These are phyloP conservation scores for Nannobrachium achirus DNA, from an alignment of 2,113 vertebrate species.

Conservation along the genomic window DNA sequence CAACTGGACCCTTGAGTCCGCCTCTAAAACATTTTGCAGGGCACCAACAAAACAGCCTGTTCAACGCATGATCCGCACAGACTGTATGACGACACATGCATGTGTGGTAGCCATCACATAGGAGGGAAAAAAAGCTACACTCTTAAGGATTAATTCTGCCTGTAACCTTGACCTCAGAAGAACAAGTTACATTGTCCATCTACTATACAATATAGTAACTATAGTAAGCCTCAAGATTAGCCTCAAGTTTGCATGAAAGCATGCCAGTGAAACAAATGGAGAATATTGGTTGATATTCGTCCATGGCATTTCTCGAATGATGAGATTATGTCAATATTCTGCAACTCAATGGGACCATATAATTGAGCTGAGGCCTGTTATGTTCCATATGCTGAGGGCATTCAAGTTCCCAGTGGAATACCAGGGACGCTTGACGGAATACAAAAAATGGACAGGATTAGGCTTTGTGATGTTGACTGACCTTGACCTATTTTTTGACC, in stretches of 20 bases:
- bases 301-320: conserved; percentile 73
- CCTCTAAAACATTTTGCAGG: conserved; percentile 11
- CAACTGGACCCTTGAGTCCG: background rate
- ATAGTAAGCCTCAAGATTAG: conserved; percentile 36
- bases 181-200: conserved; percentile 22
- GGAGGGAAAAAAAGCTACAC: conserved; percentile 14
- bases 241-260: conserved; percentile 55
- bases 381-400: conserved; percentile 70
- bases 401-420: conserved; percentile 70
- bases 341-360: conserved; percentile 69
- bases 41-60: conserved; percentile 31
- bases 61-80: conserved; percentile 16
- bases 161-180: conserved; percentile 50
- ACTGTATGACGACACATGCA: conserved; percentile 19
- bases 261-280: conserved; percentile 40
- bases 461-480: conserved; percentile 70
- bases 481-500: conserved; percentile 80
- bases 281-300: conserved; percentile 69
- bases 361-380: conserved; percentile 69
- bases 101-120: conserved; percentile 13
- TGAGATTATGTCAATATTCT: conserved; percentile 73
- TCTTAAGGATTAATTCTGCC: conserved; percentile 15
- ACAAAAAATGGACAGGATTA: conserved; percentile 64
- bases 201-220: background rate
- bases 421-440: conserved; percentile 69